These are phyloP conservation scores for Seriola rivoliana DNA, from an alignment of 2,113 vertebrate genomes.

Conservation along the genomic window DNA sequence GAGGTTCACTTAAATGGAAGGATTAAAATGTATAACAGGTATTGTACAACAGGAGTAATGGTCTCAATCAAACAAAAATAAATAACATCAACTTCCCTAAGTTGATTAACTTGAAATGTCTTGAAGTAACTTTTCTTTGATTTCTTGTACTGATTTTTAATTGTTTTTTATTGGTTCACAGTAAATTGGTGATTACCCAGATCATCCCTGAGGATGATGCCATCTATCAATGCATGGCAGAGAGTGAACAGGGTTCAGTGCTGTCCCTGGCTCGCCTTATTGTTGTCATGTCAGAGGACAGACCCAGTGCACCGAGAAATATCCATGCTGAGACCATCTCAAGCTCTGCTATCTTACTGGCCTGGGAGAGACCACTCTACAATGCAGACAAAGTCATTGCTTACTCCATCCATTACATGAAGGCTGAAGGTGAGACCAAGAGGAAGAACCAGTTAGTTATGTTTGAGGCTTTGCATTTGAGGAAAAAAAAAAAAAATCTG, in stretches of 20 bases:
- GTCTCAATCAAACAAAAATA: background rate
- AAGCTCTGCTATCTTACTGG: constrained; percentile 96
- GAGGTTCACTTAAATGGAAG: constrained; percentile 94
- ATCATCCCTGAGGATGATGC: constrained; percentile 98
- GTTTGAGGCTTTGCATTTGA: constrained; percentile 17
- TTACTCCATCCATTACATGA: constrained; percentile 98
- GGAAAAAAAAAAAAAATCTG: background rate
- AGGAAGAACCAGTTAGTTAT: background rate
- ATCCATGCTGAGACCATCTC: constrained; percentile 96
- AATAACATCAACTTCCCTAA: background rate
- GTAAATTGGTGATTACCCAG: constrained; percentile 98
- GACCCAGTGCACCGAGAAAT: constrained; percentile 94
- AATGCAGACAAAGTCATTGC: constrained; percentile 98
- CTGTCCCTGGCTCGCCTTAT: constrained; percentile 92
- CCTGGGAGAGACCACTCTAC: constrained; percentile 95
- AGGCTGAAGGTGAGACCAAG: constrained; percentile 91
- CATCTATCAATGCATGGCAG: constrained; percentile 96
- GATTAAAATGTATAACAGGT: constrained; percentile 99
- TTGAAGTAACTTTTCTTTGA: background rate
- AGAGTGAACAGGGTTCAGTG: constrained; percentile 91
- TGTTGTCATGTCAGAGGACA: constrained; percentile 97
- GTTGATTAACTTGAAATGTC: background rate
- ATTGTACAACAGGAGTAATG: background rate
- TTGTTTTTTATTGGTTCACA: constrained; percentile 64
- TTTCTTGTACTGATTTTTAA: constrained; percentile 4